phyloP scores from a whole-genome alignment of 2,797 vertebrate genomes.

The Selene dorsalis region DNA sequence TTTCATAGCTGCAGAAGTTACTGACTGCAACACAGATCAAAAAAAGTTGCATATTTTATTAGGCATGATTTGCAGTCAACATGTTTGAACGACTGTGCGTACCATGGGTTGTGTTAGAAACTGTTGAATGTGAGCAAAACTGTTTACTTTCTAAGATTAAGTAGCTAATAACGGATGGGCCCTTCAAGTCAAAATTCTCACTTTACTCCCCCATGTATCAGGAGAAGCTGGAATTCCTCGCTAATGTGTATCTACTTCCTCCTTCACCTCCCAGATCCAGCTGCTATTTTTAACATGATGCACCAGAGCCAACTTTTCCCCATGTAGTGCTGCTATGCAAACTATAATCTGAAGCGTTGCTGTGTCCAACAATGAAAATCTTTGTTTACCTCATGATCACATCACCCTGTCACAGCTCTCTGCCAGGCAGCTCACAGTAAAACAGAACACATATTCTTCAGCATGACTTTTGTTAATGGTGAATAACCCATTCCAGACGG shows the following conservation, averaged over 20 bases:
- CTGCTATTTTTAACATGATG: constrained; percentile 60
- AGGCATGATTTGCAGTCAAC: neutral
- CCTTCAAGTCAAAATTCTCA: constrained; percentile 17
- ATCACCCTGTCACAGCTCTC: constrained; percentile 34
- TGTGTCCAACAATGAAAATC: constrained; percentile 38
- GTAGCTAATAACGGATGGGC: constrained; percentile 5
- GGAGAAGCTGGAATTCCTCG: constrained; percentile 53
- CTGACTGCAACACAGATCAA: neutral
- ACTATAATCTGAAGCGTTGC: constrained; percentile 19
- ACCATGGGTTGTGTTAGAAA: neutral
- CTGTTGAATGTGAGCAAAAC: constrained; percentile 12
- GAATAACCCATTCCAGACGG: constrained; percentile 41
- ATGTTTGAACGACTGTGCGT: neutral
- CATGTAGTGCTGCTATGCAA: constrained; percentile 41
- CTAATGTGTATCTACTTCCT: constrained; percentile 62
- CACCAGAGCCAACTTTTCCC: constrained; percentile 24
- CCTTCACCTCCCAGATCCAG: constrained; percentile 54
- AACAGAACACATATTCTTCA: constrained; percentile 13
- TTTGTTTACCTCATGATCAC: constrained; percentile 51
- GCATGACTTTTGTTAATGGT: constrained; percentile 30
- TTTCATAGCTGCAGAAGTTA: neutral
- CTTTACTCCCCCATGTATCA: constrained; percentile 21
- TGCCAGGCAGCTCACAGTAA: neutral
- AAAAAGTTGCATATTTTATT: neutral
- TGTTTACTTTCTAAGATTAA: neutral